A percentile compares a stretch with the other conserved stretches of the same genome.
Evolutionary conservation across 2,113 vertebrate genomes (phyloP).

Genomic region (Bungarus multicinctus): DNA sequence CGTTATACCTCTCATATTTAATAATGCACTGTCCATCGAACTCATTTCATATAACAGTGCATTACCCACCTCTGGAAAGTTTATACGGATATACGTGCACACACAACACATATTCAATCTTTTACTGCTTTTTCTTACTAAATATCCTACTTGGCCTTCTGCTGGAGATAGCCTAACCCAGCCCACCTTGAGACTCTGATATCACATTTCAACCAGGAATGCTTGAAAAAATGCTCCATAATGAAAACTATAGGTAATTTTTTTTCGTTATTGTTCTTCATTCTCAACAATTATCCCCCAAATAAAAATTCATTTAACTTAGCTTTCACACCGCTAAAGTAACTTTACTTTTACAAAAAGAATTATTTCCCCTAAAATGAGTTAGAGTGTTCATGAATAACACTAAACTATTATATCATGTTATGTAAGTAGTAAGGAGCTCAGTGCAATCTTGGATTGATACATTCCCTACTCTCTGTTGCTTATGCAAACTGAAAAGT

Average conservation of each 20-base stretch:
- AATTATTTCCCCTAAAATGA: not conserved
- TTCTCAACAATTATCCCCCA: not conserved
- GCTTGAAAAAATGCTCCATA: not conserved
- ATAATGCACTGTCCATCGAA: not conserved
- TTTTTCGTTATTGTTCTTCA: slow-evolving; percentile 16
- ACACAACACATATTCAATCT: not conserved
- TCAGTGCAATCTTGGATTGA: not conserved
- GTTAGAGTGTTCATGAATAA: not conserved
- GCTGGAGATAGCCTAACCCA: not conserved
- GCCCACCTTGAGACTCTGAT: not conserved
- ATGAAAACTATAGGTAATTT: not conserved
- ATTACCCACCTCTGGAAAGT: not conserved
- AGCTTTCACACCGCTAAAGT: slow-evolving; percentile 18
- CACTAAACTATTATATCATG: not conserved
- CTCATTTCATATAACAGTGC: not conserved
- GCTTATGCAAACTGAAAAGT: not conserved
- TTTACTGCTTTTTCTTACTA: slow-evolving; percentile 11
- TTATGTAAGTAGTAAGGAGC: not conserved
- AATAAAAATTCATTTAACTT: not conserved
- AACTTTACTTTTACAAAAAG: not conserved
- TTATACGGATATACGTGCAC: not conserved
- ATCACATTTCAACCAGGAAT: slow-evolving; percentile 2
- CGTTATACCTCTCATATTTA: not conserved
- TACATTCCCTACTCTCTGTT: too few relatives aligned
- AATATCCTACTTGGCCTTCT: slow-evolving; percentile 6